Percentiles rank a stretch among this genome's conserved stretches.
These are phyloP conservation scores for Lycocorax pyrrhopterus DNA, from an alignment of 2,113 vertebrate species.

Conservation along the genomic window DNA sequence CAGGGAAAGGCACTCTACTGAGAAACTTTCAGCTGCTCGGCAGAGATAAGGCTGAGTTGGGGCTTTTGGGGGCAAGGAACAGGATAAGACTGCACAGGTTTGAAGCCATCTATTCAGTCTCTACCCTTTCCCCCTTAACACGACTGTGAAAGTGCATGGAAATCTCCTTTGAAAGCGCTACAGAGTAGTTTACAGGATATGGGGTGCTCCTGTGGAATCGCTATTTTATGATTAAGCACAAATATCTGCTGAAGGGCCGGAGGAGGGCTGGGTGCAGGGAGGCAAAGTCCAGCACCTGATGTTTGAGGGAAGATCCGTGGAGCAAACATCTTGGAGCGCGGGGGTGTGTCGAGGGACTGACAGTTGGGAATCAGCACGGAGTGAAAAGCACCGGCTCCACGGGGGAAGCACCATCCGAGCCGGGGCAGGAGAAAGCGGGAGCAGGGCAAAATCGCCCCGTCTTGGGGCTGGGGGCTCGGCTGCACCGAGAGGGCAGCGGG, in stretches of 20 bases:
- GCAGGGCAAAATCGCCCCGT: not conserved
- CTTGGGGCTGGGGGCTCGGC: not conserved
- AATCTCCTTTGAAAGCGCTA: not conserved
- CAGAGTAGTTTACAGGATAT: not conserved
- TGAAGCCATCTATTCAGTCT: not conserved
- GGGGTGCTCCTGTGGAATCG: not conserved
- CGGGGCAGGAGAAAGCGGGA: not conserved
- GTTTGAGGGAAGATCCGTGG: not conserved
- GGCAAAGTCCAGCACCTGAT: not conserved
- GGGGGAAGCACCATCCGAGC: fast-evolving
- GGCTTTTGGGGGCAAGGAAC: fast-evolving
- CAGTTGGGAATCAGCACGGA: not conserved
- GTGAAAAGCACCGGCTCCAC: not conserved
- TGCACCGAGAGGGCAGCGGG: not conserved
- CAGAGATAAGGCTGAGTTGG: not conserved
- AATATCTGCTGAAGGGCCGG: not conserved
- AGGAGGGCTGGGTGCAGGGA: not conserved
- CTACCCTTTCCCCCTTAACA: not conserved
- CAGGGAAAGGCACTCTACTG: fast-evolving
- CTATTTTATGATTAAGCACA: not conserved
- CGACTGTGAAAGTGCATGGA: not conserved
- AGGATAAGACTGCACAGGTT: not conserved
- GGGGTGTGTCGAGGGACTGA: constrained; percentile 11
- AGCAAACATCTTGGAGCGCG: not conserved
- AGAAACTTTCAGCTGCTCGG: not conserved